These are phyloP conservation scores for Sakesphorus luctuosus DNA, from an alignment of 2,113 vertebrate genomes.

Conservation along the genomic window DNA sequence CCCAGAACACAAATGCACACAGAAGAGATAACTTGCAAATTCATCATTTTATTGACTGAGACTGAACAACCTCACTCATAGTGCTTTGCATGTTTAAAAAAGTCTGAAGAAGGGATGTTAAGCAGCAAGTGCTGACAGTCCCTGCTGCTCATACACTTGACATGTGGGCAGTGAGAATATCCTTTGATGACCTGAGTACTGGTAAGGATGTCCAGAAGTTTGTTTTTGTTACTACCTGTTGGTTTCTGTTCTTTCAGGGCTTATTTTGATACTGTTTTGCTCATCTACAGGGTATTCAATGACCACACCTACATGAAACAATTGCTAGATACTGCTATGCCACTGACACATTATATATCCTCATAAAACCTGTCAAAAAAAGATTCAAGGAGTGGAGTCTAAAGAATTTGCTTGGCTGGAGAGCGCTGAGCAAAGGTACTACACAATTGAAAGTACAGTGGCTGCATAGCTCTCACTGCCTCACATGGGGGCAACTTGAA, in stretches of 20 bases:
- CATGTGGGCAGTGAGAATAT: neutral
- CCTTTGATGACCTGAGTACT: neutral
- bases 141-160: accelerated
- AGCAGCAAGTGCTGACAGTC: neutral
- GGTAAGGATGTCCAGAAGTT: neutral
- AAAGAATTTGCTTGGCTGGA: neutral
- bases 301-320: accelerated
- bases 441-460: neutral
- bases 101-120: neutral
- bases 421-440: neutral
- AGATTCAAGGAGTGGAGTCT: neutral
- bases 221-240: neutral
- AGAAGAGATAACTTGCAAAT: neutral
- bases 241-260: neutral
- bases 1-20: neutral
- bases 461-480: neutral
- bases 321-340: neutral
- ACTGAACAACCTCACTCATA: neutral
- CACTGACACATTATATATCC: neutral
- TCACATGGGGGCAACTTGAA: neutral
- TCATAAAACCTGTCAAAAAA: neutral
- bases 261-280: neutral
- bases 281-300: neutral
- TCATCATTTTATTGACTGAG: neutral
- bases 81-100: accelerated